A percentile compares a stretch with the other conserved stretches of the same genome.
phyloP scores from a whole-genome alignment of 2,888 invertebrate species.

The Synanthedon tipuliformis region DNA sequence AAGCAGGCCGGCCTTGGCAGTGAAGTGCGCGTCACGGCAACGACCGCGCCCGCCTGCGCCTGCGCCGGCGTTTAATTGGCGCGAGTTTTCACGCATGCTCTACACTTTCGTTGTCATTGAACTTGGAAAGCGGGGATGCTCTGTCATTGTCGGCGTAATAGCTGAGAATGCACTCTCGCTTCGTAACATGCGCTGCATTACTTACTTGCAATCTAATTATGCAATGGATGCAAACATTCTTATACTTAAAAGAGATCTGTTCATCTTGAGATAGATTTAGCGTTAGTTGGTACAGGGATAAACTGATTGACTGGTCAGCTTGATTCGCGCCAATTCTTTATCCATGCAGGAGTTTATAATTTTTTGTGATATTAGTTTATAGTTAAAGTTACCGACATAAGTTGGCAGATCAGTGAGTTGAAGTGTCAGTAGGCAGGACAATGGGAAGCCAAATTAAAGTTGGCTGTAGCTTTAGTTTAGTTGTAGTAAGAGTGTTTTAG shows the following conservation, averaged over 20 bases:
- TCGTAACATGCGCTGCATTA: constrained; percentile 30
- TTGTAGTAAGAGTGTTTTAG: too few relatives aligned
- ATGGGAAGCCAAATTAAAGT: too few relatives aligned
- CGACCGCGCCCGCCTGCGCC: constrained; percentile 7
- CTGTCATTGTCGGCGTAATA: constrained; percentile 56
- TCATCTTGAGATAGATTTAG: background rate
- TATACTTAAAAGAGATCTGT: constrained; percentile 14
- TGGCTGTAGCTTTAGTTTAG: too few relatives aligned
- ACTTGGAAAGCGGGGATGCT: constrained; percentile 67
- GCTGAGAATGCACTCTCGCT: constrained; percentile 67
- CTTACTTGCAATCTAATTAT: constrained; percentile 15
- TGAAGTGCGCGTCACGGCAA: constrained; percentile 35
- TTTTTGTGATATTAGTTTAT: too few relatives aligned
- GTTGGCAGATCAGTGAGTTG: too few relatives aligned
- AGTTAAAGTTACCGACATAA: too few relatives aligned
- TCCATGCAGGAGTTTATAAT: too few relatives aligned
- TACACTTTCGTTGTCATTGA: constrained; percentile 68
- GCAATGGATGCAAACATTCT: constrained; percentile 19
- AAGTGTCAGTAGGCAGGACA: too few relatives aligned
- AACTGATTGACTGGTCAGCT: too few relatives aligned
- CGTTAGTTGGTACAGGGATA: background rate
- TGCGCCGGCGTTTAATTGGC: constrained; percentile 35
- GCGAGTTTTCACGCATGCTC: constrained; percentile 61
- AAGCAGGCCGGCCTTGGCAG: constrained; percentile 64
- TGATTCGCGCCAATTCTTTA: too few relatives aligned